Base-by-base conservation (phyloP, 2,888 invertebrate species). In the Eustalomyia histrio region DNA sequence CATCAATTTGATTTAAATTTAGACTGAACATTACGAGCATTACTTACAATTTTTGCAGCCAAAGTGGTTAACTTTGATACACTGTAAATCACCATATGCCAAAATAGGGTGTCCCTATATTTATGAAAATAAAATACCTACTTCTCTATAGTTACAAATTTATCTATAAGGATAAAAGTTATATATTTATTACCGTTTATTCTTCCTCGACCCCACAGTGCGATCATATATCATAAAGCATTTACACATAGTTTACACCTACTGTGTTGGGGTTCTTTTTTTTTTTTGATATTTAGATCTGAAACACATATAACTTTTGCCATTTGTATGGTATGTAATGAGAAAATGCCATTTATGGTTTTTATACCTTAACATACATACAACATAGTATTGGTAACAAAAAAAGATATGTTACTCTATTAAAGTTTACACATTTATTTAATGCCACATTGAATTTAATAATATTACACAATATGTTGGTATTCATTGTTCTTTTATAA, bases 391-490 rank as follows among this genome's bases (percentile, higher is more conserved):
- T 21, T 39, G 24, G 10, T 17, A 63, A 68, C 63, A 65, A 60
- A 33, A 64, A 29, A 29, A 65, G 16, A 52, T 50, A 35, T 58
- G 29, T 52, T 33, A 60, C 35, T 69, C 35, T 33, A 60, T 71
- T 71, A 76, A 61, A 68, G 61, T 75, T 75, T 68, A 65, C 52
- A 60, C 71, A 65, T 76, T 71, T 60, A 60, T 72, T 72, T 71
- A 65, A 76, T 71, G 71, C 71, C 58, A 60, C 76, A 76, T 71
- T 71, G 60, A 76, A 60, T 65, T 14, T 76, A 17, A 43, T 55
- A 12, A 5, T 39, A 16, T 47, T 47, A n/a, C n/a, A 50, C 16
- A 63, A 24, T 29, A 63, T 63, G 63, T 47, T 63, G 10, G 50
- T 16, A 50, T 2, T 47, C 43, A 47, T 47, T 47, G 43, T 47